Evolutionary conservation across 2,113 vertebrate genomes (phyloP), one percentile per base, ranked within the genome.

Genomic region (Aptenodytes patagonicus): DNA sequence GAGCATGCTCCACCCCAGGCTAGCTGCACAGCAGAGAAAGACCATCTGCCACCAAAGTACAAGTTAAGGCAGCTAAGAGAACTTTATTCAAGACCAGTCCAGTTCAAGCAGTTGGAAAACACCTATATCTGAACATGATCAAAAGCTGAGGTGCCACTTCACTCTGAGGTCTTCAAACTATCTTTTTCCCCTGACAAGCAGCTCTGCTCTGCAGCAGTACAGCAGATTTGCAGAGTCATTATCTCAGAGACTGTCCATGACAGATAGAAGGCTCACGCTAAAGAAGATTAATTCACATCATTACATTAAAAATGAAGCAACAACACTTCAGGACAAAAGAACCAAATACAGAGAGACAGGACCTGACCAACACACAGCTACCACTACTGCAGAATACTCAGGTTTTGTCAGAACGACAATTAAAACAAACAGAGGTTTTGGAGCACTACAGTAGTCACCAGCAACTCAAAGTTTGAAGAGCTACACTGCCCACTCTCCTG

Each of bases 221-320:
- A 34, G 85, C 18, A 81, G 71, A 84, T 47, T 18, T 90, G 78
- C 95, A 93, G 65, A 95, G 91, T 93, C 95, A 92, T 93, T 84
- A 83, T 57, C 76, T n/a, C 65, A 31, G 47, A 71, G 47, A 10
- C n/a, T 93, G 81, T 1, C 34, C 70, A 29, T 3, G 14, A 75
- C 12, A 78, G 49, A 55, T 13, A 89, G 38, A 69, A 94, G 58
- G 36, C 24, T 91, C 2, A 0, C 0, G 4, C 32, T 55, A 34
- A 16, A 77, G 29, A 42, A 54, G 36, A 40, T 2, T 14, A 87
- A 82, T n/a, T 79, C 77, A 79, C 6, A 32, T 22, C 38, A 77
- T 38, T 19, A 58, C 18, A 68, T 7, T 34, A 58, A 51, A 89
- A 87, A 58, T 11, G 1, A 84, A 83, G 34, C 31, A 82, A 44